These are phyloP conservation scores for Ruditapes philippinarum DNA, from an alignment of 1,140 invertebrate species.

Conservation along the genomic window DNA sequence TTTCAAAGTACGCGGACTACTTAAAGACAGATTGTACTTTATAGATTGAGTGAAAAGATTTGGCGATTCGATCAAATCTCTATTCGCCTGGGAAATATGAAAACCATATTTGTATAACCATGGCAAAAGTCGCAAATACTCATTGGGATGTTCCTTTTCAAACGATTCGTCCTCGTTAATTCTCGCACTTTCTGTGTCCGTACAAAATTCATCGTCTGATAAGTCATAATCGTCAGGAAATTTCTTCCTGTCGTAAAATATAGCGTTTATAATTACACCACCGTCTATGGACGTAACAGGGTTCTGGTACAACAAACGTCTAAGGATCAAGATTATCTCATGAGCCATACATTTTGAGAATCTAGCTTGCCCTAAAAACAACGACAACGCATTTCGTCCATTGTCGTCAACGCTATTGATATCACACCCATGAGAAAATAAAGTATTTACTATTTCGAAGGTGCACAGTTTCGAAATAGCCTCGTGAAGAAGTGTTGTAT, in stretches of 20 bases:
- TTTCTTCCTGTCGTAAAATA: neutral
- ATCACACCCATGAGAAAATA: neutral
- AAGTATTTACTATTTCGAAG: neutral
- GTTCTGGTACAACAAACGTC: neutral
- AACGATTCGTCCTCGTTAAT: neutral
- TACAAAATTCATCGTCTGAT: too few relatives aligned
- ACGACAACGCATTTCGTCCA: neutral
- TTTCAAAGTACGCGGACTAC: neutral
- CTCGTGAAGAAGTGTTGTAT: neutral
- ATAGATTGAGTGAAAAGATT: neutral
- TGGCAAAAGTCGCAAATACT: neutral
- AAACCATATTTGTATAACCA: slow-evolving; percentile 9
- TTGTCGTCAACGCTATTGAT: neutral
- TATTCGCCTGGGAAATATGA: neutral
- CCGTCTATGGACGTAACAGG: neutral
- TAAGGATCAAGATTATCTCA: neutral
- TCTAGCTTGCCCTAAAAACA: neutral
- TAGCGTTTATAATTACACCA: neutral
- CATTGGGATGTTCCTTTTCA: neutral
- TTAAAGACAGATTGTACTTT: neutral
- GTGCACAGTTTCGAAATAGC: neutral
- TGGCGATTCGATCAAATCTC: neutral
- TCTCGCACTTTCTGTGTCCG: neutral
- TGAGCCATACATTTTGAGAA: neutral
- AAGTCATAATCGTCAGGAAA: neutral